Evolutionary conservation across 2,113 vertebrate genomes (phyloP).

Genomic region (Parus major): DNA sequence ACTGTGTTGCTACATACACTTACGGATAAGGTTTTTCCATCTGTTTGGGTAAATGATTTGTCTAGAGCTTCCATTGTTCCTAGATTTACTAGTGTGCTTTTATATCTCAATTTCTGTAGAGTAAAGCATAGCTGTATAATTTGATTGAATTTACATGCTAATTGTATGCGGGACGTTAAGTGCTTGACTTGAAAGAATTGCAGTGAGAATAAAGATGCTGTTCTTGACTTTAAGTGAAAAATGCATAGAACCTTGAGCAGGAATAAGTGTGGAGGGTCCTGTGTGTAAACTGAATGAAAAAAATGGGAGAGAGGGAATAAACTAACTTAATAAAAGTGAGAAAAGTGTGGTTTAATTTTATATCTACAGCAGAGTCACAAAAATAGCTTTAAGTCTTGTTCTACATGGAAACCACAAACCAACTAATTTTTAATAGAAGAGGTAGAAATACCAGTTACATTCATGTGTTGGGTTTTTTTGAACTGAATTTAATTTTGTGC

Average conservation of each 20-base stretch:
- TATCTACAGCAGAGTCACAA: background rate
- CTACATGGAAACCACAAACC: background rate
- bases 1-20: background rate
- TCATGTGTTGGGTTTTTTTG: background rate
- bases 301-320: background rate
- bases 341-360: slow-evolving; percentile 15
- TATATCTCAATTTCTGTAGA: slow-evolving; percentile 16
- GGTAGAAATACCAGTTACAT: background rate
- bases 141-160: background rate
- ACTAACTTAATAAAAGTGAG: background rate
- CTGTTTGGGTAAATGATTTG: background rate
- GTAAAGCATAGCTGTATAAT: slow-evolving; percentile 6
- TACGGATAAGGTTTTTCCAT: background rate
- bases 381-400: background rate
- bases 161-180: background rate
- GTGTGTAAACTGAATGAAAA: background rate
- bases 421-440: background rate
- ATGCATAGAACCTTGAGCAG: background rate
- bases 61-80: background rate
- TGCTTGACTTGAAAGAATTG: background rate
- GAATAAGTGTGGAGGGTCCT: background rate
- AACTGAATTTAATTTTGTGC: background rate
- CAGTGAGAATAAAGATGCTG: slow-evolving; percentile 48
- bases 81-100: slow-evolving; percentile 3
- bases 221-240: slow-evolving; percentile 24